phyloP scores from a whole-genome alignment of 2,797 vertebrate genomes.

The Forpus xanthops region DNA sequence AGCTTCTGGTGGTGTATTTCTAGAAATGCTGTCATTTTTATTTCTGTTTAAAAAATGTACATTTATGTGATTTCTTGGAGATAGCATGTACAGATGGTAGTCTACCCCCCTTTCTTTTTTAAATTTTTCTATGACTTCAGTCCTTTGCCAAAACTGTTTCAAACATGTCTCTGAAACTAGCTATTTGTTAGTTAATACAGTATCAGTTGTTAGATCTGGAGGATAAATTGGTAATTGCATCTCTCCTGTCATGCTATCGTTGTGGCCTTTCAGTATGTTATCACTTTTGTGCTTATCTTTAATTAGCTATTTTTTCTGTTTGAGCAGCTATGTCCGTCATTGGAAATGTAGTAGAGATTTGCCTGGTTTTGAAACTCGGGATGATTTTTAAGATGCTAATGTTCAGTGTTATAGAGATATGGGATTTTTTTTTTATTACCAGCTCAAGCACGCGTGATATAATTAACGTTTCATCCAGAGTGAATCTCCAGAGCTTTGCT shows the following conservation, averaged over 20 bases:
- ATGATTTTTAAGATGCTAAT: neutral
- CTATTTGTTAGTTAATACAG: neutral
- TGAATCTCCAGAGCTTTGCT: neutral
- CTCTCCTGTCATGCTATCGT: neutral
- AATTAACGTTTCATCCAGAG: conserved; percentile 5
- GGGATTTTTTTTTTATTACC: neutral
- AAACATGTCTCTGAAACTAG: neutral
- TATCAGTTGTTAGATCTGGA: neutral
- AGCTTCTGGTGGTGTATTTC: neutral
- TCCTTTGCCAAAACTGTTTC: neutral
- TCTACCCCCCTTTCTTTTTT: neutral
- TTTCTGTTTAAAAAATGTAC: neutral
- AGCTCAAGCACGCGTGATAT: neutral
- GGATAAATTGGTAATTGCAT: neutral
- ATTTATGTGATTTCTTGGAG: neutral
- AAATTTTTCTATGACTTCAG: neutral
- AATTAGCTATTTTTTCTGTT: neutral
- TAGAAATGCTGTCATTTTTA: neutral
- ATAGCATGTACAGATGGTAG: neutral
- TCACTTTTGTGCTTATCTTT: neutral
- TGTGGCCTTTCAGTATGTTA: neutral
- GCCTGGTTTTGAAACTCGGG: neutral
- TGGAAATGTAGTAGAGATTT: neutral
- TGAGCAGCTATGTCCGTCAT: neutral
- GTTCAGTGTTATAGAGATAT: neutral